Evolutionary conservation across 2,113 vertebrate genomes (phyloP), one percentile per base, ranked within the genome.

Genomic region (Chamaea fasciata): DNA sequence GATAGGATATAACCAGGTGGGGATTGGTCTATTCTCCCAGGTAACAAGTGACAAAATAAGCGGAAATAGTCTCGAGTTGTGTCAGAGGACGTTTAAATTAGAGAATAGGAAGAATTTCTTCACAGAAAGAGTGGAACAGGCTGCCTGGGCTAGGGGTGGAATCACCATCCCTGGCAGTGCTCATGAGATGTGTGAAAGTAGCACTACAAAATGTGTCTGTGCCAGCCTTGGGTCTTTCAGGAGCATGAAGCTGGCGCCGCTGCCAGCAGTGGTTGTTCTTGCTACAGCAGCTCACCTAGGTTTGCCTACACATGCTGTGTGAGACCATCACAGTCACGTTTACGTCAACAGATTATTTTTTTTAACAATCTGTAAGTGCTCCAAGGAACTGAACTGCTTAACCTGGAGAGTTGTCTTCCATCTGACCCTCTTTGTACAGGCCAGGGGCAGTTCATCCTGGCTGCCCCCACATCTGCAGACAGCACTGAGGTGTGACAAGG

Each of bases 241-340:
- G 31, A 55, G 44, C 30, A 7, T 1, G 9, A 23, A 73, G 49
- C 39, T 75, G 47, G 4, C 2, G 3, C 31, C 76, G 28, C 37
- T 80, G 30, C 27, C n/a, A 15, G 0, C 3, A 5, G 10, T 9
- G 30, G 10, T 12, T 31, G 31, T 13, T 67, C 56, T 31, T 42
- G 64, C 33, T 70, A 1, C 0, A 0, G 42, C 59, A 33, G 0
- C 39, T 73, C 7, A 3, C 37, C 46, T 3, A 1, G 39, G 11
- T 42, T 69, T 79, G 52, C 46, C 60, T 35, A 4, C 26, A 17
- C 2, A 0, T 8, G 13, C 7, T 44, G 16, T 6, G 14, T 50
- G 64, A 16, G 33, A 31, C 56, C 64, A 71, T 9, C 50, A 35
- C 1, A 5, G 19, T 5, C 24, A 59, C 12, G 13, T 35, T 46